Evolutionary conservation across 2,888 invertebrate genomes (phyloP).

Genomic region (Hololepta plana): DNA sequence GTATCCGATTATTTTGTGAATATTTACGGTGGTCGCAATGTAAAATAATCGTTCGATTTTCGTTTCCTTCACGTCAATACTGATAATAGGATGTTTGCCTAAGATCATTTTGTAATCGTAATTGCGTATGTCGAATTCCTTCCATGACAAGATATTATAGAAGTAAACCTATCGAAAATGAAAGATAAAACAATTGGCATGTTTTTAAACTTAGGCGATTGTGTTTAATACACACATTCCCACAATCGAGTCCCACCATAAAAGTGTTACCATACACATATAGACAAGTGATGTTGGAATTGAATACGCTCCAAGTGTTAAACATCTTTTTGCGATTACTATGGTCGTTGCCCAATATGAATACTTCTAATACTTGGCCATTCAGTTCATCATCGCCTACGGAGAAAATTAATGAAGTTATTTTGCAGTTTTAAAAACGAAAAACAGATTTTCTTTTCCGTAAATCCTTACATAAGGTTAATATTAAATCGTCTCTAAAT

Average conservation of each 20-base stretch:
- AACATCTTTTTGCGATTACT: conserved; percentile 23
- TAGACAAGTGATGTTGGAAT: conserved; percentile 22
- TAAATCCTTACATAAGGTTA: conserved; percentile 21
- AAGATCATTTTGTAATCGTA: conserved; percentile 20
- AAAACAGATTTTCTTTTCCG: conserved; percentile 3
- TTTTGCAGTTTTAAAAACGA: conserved; percentile 3
- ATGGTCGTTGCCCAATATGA: conserved; percentile 19
- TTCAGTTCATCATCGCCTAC: conserved; percentile 17
- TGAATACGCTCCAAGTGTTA: conserved; percentile 22
- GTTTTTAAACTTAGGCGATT: not conserved
- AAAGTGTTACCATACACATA: conserved; percentile 25
- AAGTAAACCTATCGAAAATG: conserved; percentile 20
- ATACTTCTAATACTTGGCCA: conserved; percentile 23
- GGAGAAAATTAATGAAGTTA: conserved; percentile 13
- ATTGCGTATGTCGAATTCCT: conserved; percentile 21
- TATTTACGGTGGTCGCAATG: conserved; percentile 21
- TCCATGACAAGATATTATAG: conserved; percentile 24
- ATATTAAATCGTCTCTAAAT: conserved; percentile 20
- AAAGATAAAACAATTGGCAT: not conserved
- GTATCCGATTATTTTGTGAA: conserved; percentile 20
- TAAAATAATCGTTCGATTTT: conserved; percentile 20
- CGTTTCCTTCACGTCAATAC: conserved; percentile 21
- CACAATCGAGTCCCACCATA: conserved; percentile 21
- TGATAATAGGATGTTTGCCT: conserved; percentile 22
- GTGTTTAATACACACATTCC: conserved; percentile 23